A percentile compares a stretch with the other conserved stretches of the same genome.
Evolutionary conservation across 2,113 vertebrate species (phyloP).

Genomic region (Pongo pygmaeus): DNA sequence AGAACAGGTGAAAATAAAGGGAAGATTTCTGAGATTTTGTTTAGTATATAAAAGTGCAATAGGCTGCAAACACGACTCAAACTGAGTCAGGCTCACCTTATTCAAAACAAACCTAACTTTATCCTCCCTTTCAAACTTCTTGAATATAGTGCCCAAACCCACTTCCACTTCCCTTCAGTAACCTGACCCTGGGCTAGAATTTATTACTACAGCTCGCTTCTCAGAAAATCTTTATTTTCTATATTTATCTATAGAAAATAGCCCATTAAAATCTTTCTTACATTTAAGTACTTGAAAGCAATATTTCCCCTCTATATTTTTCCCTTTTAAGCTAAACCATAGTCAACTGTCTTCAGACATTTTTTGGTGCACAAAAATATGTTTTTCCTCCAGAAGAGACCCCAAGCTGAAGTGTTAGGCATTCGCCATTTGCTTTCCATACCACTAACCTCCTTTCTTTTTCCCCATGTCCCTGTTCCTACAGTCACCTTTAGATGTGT

Average conservation of each 20-base stretch:
- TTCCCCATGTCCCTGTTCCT: neutral
- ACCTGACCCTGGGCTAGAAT: neutral
- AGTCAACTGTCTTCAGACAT: neutral
- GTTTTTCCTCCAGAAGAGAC: neutral
- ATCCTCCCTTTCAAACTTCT: neutral
- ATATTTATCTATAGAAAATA: neutral
- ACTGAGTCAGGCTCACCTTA: neutral
- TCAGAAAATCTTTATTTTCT: constrained; percentile 25
- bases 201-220: neutral
- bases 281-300: neutral
- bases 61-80: neutral
- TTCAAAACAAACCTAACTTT: neutral
- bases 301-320: neutral
- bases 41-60: neutral
- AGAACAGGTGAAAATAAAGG: constrained; percentile 61
- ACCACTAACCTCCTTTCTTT: neutral
- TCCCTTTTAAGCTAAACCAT: neutral
- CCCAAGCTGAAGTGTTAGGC: neutral
- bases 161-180: neutral
- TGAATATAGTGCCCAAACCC: neutral
- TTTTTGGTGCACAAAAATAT: neutral
- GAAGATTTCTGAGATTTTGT: constrained; percentile 49
- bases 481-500: neutral
- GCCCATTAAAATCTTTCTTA: neutral
- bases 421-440: neutral